Base-by-base conservation (phyloP, 2,888 invertebrate genomes). In the Idaea aversata region DNA sequence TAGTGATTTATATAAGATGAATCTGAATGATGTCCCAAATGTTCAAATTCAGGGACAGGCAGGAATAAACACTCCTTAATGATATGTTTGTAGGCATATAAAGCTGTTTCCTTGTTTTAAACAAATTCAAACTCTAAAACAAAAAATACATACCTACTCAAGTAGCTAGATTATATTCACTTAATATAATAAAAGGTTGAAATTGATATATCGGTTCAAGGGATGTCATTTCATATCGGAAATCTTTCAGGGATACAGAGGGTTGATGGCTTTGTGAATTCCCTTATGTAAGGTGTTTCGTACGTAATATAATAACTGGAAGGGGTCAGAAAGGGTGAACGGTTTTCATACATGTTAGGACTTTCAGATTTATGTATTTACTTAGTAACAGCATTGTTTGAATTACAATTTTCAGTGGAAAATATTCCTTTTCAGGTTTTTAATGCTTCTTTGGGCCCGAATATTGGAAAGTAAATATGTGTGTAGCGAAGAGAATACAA, bases 401-500 rank as follows among this genome's bases (percentile, higher is more conserved):
- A 47, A 47, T 4, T 47, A 47, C 25, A 25, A 25, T 25, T 47
- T 7, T 47, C 47, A 47, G 47, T 7, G 10, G 13, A 10, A 47
- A 6, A 47, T 47, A 47, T 47, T 47, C 36, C 63, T 60, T 77
- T 76, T 57, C 68, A 88, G 88, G 82, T 65, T 77, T 0, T 67
- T 75, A 64, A 85, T 86, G 86, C 75, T 88, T 7, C 68, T 78
- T 64, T 85, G 87, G 84, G 81, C 87, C 16, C 73, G 79, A 25
- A 68, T 77, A 63, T 70, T 87, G 64, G 88, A 89, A 72, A 71
- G 64, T 0, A 78, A 78, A 63, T 74, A 77, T 47, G 71, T 77
- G 34, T 65, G 68, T 57, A 70, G 78, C 16, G 70, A 76, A 57
- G 76, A 75, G 64, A 80, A 72, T 34, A 68, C 70, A 59, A 60